Base-by-base conservation (phyloP, 2,113 vertebrate genomes). In the Microtus montanus region DNA sequence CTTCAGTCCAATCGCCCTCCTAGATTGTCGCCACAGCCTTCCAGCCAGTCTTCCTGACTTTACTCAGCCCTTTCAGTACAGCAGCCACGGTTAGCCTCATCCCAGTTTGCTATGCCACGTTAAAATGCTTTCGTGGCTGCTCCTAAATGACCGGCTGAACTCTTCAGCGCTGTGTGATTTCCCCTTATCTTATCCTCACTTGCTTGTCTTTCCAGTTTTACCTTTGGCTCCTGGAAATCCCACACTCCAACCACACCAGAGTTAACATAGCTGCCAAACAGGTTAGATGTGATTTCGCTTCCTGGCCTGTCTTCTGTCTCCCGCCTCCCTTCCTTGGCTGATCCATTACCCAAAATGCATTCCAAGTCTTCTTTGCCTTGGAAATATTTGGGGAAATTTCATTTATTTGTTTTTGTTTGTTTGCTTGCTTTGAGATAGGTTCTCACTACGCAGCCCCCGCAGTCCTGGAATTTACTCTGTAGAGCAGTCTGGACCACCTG, bases 181-280 rank as follows among this genome's bases (percentile, higher is more conserved):
- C 66, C 64, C 66, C 75, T 90, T 90, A 79, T 89, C 82, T 97
- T 74, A 10, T 92, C 92, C 94, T 92, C 84, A 80, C 58, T 64
- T 89, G 75, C 87, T 35, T 71, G 87, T 93, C 90, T 96, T 96
- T 96, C 91, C 94, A 97, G 96, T 91, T 96, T 96, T 95, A 84
- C 30, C 44, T 82, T 73, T 89, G 82, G 71, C 61, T 96, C n/a
- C 0, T 20, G 28, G 85, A 88, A 96, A 96, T 77, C 90, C 87
- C 68, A 91, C 20, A 83, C 78, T 91, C 38, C 86, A 63, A 30
- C 49, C 66, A 84, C 90, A 94, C 63, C 33, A 35, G 83, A 95
- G 49, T 68, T 47, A 77, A 71, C 54, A 88, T 4, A 64, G 79
- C 74, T 54, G 66, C 63, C 83, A 80, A 93, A 89, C 84, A 92